phyloP scores from a whole-genome alignment of 2,888 invertebrate genomes.

The Drosophila histrio region DNA sequence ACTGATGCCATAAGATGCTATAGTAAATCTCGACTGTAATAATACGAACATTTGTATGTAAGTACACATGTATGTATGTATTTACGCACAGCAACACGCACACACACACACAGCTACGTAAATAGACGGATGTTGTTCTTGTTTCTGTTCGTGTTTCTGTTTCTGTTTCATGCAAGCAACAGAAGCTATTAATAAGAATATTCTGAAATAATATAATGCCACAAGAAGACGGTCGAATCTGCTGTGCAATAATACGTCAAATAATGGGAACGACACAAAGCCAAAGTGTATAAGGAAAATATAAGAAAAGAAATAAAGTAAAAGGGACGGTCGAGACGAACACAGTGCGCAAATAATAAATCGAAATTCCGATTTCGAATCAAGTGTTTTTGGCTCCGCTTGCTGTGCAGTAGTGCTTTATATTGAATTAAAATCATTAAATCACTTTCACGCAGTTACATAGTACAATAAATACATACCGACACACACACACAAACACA shows the following conservation, averaged over 20 bases:
- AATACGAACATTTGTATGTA: conserved; percentile 19
- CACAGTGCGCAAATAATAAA: conserved; percentile 47
- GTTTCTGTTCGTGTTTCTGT: conserved; percentile 49
- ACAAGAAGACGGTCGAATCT: conserved; percentile 64
- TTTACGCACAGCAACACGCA: conserved; percentile 58
- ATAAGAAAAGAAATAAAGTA: conserved; percentile 4
- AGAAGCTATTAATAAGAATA: conserved; percentile 74
- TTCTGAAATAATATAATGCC: conserved; percentile 70
- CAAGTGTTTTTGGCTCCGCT: conserved; percentile 30
- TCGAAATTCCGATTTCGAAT: conserved; percentile 46
- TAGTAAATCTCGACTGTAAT: conserved; percentile 22
- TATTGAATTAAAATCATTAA: conserved; percentile 1
- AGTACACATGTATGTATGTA: conserved; percentile 25
- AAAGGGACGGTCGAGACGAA: conserved; percentile 25
- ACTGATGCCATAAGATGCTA: too few species aligned
- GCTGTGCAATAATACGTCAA: conserved; percentile 66
- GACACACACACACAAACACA: conserved; percentile 4
- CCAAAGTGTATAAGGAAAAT: conserved; percentile 50
- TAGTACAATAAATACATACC: conserved; percentile 18
- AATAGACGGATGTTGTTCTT: conserved; percentile 66
- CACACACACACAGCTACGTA: conserved; percentile 29
- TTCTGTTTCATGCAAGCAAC: conserved; percentile 68
- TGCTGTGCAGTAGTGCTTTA: conserved; percentile 6
- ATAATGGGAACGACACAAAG: conserved; percentile 56
- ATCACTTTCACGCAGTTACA: conserved; percentile 10